Base-by-base conservation (phyloP, 2,888 invertebrate species). In the Yponomeuta evonymella region DNA sequence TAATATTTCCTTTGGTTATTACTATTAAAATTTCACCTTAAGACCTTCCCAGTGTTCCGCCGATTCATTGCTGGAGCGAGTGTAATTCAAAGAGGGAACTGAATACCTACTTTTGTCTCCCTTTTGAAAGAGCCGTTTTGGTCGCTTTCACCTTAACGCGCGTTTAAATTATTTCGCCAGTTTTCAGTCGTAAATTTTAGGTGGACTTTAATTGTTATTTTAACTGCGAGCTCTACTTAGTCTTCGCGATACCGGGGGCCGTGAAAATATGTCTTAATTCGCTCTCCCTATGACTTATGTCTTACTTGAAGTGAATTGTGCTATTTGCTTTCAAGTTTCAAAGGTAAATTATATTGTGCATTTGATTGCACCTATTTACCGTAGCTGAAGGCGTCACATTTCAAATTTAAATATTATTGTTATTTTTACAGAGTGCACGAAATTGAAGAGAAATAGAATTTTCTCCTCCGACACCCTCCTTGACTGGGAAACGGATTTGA, bases 151-250 rank as follows among this genome's bases (percentile, higher is more conserved):
- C 86, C 85, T 81, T 81, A 81, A 78, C 79, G 83, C 85, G 80
- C 84, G 85, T 85, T 89, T 86, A 86, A 90, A 90, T 90, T 88
- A 90, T 90, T 91, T 89, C 85, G 81, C 85, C 89, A 85, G 89
- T 90, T 90, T 87, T 83, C 82, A 90, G 90, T 89, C 92, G 88
- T 92, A 92, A 92, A 92, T 92, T 91, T 90, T 78, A 82, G 81
- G 82, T 81, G 83, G 92, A 92, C 91, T 92, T 92, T 92, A 92
- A 92, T 92, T 92, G 90, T 92, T 90, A 90, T 89, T 92, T 91
- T 92, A 90, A 92, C 90, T 91, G 92, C 90, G 87, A 89, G 85
- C 86, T 87, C 85, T 86, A 89, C 88, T 86, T 87, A 86, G 88
- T 86, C 84, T 82, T 85, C 81, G 76, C 80, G 75, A 77, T 79